phyloP scores from a whole-genome alignment of 1,140 invertebrate species.

The Semibalanus balanoides region DNA sequence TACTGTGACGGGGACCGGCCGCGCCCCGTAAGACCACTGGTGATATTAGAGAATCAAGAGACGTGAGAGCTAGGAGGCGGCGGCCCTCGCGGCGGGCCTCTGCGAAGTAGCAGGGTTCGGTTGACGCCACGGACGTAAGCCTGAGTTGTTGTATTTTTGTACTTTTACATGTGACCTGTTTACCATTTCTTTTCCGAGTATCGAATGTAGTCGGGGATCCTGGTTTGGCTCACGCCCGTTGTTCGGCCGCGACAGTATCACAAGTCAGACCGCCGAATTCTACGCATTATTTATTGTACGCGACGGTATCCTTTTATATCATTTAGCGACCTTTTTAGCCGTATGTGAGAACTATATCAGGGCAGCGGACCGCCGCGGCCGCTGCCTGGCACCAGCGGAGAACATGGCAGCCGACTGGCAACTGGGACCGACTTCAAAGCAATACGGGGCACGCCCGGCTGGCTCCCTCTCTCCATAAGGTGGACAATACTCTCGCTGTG shows the following conservation, averaged over 20 bases:
- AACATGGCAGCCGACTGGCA: no score
- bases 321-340: no score
- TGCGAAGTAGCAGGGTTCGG: background rate
- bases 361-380: no score
- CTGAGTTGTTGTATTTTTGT: background rate
- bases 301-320: no score
- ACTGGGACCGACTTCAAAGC: background rate
- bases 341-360: background rate
- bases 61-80: background rate
- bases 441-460: no score
- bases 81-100: background rate
- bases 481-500: background rate
- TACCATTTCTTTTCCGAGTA: background rate
- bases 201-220: background rate
- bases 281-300: no score
- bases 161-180: background rate
- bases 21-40: background rate
- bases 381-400: no score
- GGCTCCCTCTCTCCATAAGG: background rate
- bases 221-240: background rate
- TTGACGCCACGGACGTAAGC: no score
- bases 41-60: background rate
- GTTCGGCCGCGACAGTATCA: background rate
- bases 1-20: no score
- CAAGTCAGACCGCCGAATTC: background rate